Evolutionary conservation across 2,797 vertebrate genomes (phyloP).

Genomic region (Lepilemur septentrionalis): DNA sequence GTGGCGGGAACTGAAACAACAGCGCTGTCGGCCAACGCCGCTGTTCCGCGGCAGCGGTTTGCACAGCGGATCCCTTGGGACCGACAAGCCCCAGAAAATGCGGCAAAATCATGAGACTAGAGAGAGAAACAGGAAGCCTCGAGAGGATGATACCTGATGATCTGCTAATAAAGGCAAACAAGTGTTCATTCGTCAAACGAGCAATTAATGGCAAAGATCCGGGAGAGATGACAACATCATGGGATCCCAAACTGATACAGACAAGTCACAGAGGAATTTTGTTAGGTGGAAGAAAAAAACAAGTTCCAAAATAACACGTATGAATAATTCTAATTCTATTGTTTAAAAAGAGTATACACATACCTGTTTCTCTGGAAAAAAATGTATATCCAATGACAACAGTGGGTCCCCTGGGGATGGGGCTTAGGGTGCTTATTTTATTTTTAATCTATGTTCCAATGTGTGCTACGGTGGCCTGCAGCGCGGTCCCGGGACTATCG

Average conservation of each 20-base stretch:
- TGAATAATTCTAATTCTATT: background rate
- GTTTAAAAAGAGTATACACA: background rate
- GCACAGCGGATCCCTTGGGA: background rate
- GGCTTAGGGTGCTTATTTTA: background rate
- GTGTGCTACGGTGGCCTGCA: background rate
- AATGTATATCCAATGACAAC: background rate
- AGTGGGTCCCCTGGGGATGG: background rate
- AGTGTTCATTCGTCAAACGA: background rate
- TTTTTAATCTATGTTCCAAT: background rate
- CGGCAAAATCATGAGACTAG: background rate
- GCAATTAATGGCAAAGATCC: background rate
- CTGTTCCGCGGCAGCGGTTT: background rate
- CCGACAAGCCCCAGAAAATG: background rate
- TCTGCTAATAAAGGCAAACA: background rate
- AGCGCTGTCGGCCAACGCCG: rapidly evolving
- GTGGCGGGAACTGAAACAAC: background rate
- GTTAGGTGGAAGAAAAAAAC: too few relatives aligned
- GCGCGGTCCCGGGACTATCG: rapidly evolving
- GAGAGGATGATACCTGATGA: rapidly evolving
- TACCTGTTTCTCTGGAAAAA: background rate
- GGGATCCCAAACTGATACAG: background rate
- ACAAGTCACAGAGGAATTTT: background rate
- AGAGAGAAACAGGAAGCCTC: background rate
- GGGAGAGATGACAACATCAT: background rate
- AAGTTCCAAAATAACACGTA: background rate